Evolutionary conservation across 2,888 invertebrate genomes (phyloP).

Genomic region (Thereva nobilitata): DNA sequence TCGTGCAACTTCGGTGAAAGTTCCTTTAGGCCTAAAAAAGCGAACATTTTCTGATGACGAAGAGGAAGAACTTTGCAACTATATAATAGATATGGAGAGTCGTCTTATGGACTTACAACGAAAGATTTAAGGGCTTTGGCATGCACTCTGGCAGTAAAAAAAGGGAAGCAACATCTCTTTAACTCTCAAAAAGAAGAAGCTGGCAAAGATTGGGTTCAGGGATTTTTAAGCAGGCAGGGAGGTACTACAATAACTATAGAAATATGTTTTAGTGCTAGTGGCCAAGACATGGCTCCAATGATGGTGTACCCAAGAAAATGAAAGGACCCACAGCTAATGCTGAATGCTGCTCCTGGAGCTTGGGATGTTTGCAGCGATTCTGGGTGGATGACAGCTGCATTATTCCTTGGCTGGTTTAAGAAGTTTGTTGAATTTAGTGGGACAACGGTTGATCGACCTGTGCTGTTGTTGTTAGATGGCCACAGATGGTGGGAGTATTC

Average conservation of each 20-base stretch:
- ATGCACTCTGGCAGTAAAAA: constrained; percentile 18
- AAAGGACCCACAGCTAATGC: not conserved
- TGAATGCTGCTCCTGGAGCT: not conserved
- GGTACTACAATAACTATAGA: constrained; percentile 4
- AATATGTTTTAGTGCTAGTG: not conserved
- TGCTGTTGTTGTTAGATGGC: not conserved
- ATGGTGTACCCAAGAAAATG: not conserved
- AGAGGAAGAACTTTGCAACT: not conserved
- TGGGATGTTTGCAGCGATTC: not conserved
- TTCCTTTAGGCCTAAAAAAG: not conserved
- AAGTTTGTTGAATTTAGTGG: not conserved
- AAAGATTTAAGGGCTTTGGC: constrained; percentile 22
- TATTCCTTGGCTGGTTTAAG: not conserved
- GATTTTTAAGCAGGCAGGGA: constrained; percentile 22
- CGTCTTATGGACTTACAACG: constrained; percentile 14
- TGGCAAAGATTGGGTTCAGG: constrained; percentile 17
- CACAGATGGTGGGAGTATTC: too few relatives aligned
- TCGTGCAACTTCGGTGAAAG: not conserved
- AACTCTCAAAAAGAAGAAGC: constrained; percentile 12
- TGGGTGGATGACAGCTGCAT: not conserved
- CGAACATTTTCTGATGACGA: not conserved
- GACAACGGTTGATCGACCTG: not conserved
- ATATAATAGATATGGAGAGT: not conserved
- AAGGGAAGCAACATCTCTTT: constrained; percentile 7
- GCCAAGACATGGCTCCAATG: not conserved